A percentile compares a stretch with the other conserved stretches of the same genome.
These are phyloP conservation scores for Hedya salicella DNA, from an alignment of 2,888 invertebrate species.

Conservation along the genomic window DNA sequence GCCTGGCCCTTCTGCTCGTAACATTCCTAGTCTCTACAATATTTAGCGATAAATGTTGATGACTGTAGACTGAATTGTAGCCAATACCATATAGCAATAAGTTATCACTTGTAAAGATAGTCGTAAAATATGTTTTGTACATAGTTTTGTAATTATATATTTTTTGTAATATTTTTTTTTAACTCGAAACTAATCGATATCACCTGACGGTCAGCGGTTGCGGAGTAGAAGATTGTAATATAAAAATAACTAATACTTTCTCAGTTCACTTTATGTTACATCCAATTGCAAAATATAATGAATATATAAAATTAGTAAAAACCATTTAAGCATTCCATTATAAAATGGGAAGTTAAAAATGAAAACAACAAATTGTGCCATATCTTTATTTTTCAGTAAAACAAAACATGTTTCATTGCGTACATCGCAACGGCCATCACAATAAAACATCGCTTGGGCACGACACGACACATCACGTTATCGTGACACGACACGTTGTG, in stretches of 20 bases:
- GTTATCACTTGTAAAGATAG: not conserved
- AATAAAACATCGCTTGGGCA: conserved; percentile 47
- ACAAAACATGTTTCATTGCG: conserved; percentile 71
- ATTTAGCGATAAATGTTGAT: conserved; percentile 20
- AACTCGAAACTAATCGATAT: too few species aligned
- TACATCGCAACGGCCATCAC: conserved; percentile 60
- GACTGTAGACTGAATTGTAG: conserved; percentile 7
- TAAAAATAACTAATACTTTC: too few species aligned
- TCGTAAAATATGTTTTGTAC: not conserved
- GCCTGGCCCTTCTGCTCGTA: not conserved
- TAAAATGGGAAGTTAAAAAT: conserved; percentile 26
- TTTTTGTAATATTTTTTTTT: too few species aligned
- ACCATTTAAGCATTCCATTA: too few species aligned
- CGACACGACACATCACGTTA: conserved; percentile 25
- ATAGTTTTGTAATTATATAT: not conserved
- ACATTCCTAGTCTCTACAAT: conserved; percentile 11
- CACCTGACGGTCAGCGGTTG: too few species aligned
- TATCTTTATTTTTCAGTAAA: conserved; percentile 73
- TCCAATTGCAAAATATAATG: too few species aligned
- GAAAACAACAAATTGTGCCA: conserved; percentile 65
- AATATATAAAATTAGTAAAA: too few species aligned
- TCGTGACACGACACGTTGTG: not conserved
- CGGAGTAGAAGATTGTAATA: too few species aligned
- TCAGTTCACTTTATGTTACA: too few species aligned
- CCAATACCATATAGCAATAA: not conserved